Base-by-base conservation (phyloP, 2,113 vertebrate genomes). In the Caracal caracal region DNA sequence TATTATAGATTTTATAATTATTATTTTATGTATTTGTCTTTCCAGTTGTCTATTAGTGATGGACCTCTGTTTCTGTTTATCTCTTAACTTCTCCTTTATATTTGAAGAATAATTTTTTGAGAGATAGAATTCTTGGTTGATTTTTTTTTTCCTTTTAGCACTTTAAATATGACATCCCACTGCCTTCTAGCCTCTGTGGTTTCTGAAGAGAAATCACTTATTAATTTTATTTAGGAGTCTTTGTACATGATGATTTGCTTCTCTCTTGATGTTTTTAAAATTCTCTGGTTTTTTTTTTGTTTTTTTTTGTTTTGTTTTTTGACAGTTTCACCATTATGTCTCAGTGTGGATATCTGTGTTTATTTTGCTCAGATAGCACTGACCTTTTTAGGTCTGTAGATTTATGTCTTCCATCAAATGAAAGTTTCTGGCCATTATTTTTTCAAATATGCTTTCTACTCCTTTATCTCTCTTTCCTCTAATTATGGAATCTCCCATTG, bases 81-180 rank as follows among this genome's bases (percentile, higher is more conserved):
- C 40, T 71, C 51, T 90, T 90, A 51, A 95, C 33, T 40, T 79
- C 26, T 43, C 6, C 28, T 43, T 90, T 20, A 43, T 66, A 76
- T 89, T 85, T 75, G 90, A 84, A 92, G 33, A 4, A 84, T 89
- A 63, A 79, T 90, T 79, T 78, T 90, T 59, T 65, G 43, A 66
- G 24, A 51, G 35, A 63, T 6, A 49, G 68, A 73, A 83, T 86
- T 78, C 33, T 71, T 71, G 26, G 33, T 40, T 79, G 26, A 63
- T 2, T 33, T 71, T 73, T 89, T 28, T 53, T 71, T 80, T 59
- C 15, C 51, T 76, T 80, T 61, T 17, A 73, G 15, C 66, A 49
- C 51, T 70, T 56, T 20, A 68, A 79, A 47, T 92, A 30, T 65
- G 20, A 59, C 13, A 35, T 85, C 33, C 13, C 12, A 53, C 35